A percentile compares a stretch with the other conserved stretches of the same genome.
phyloP scores from a whole-genome alignment of 2,888 invertebrate genomes.

The Blera fallax region DNA sequence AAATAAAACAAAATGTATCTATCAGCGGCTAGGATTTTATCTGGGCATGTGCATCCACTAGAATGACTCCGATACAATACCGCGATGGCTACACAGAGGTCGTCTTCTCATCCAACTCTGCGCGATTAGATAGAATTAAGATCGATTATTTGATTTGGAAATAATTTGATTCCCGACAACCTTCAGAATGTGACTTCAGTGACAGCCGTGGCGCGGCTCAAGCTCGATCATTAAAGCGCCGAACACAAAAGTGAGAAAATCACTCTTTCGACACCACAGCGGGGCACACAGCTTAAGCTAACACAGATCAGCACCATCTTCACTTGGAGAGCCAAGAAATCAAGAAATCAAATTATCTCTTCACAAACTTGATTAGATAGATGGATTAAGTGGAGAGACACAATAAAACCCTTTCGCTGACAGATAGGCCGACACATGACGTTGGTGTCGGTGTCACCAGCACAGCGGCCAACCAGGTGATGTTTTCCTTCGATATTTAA shows the following conservation, averaged over 20 bases:
- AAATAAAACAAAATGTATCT: slow-evolving; percentile 28
- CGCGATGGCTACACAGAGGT: slow-evolving; percentile 25
- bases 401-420: slow-evolving; percentile 59
- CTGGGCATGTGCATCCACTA: slow-evolving; percentile 64
- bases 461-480: slow-evolving; percentile 12
- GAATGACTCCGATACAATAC: slow-evolving; percentile 46
- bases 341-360: slow-evolving; percentile 65
- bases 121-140: slow-evolving; percentile 76
- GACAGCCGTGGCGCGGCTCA: slow-evolving; percentile 28
- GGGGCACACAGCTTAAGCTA: not conserved
- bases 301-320: slow-evolving; percentile 33
- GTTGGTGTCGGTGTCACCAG: slow-evolving; percentile 44
- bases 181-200: slow-evolving; percentile 55
- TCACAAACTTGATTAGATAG: slow-evolving; percentile 63
- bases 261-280: slow-evolving; percentile 61
- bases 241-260: slow-evolving; percentile 55
- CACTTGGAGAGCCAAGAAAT: not conserved
- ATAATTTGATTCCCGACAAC: slow-evolving; percentile 69
- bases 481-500: slow-evolving; percentile 15
- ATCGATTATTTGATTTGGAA: slow-evolving; percentile 81
- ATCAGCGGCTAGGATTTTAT: slow-evolving; percentile 26
- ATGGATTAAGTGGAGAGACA: slow-evolving; percentile 62
- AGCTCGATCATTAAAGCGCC: slow-evolving; percentile 41
- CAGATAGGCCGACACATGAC: slow-evolving; percentile 62
- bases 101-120: slow-evolving; percentile 45